phyloP scores from a whole-genome alignment of 2,888 invertebrate species.

The Ashinkailepas kermadecensis region DNA sequence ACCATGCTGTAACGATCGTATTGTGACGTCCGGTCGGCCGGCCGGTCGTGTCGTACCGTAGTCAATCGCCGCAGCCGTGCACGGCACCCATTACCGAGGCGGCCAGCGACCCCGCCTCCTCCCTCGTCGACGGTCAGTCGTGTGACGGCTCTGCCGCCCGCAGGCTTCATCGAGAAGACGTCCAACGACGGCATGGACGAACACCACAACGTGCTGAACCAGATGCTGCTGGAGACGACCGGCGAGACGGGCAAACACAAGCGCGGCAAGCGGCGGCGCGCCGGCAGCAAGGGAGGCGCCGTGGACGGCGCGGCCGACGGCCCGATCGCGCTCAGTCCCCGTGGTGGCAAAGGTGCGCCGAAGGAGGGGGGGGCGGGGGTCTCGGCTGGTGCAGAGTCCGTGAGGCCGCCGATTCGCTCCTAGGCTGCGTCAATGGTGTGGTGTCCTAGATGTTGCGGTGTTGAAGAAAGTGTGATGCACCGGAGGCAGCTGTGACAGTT shows the following conservation, averaged over 20 bases:
- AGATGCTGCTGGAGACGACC: conserved; percentile 13
- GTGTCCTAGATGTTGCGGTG: no score
- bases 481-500: no score
- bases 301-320: not conserved
- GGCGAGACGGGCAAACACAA: conserved; percentile 12
- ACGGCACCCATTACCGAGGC: no score
- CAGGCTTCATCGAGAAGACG: conserved; percentile 43
- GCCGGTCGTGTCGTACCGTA: no score
- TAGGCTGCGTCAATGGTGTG: not conserved
- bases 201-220: conserved; percentile 19
- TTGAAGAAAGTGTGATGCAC: no score
- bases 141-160: conserved; percentile 22
- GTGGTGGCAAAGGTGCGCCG: not conserved
- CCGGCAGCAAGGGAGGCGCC: not conserved
- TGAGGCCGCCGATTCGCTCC: not conserved
- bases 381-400: no score
- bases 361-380: not conserved
- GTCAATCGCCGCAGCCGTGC: no score
- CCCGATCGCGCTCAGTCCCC: not conserved
- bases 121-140: no score
- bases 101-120: no score
- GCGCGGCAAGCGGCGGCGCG: conserved; percentile 4
- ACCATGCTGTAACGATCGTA: no score
- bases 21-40: no score
- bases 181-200: conserved; percentile 41